These are phyloP conservation scores for Betta splendens DNA, from an alignment of 2,797 vertebrate species.

Conservation along the genomic window DNA sequence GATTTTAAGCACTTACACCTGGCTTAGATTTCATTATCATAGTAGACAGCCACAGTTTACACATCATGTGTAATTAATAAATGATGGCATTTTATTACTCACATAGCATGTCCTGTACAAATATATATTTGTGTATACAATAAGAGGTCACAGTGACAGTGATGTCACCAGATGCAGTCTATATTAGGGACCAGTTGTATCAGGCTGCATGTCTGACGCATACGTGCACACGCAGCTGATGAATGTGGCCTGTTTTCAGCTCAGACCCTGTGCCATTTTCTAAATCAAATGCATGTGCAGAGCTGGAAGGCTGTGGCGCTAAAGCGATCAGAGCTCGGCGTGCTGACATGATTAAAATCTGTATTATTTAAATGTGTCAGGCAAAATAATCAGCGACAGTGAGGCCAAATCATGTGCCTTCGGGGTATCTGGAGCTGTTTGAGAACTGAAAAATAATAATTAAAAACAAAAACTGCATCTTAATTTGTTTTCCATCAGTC, in stretches of 20 bases:
- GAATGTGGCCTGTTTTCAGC: slow-evolving; percentile 80
- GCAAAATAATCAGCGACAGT: slow-evolving; percentile 88
- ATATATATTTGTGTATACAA: no score
- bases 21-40: no score
- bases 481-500: slow-evolving; percentile 89
- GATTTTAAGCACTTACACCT: no score
- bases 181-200: background rate
- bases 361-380: slow-evolving; percentile 89
- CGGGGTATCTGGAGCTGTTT: slow-evolving; percentile 81
- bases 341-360: slow-evolving; percentile 93
- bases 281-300: slow-evolving; percentile 89
- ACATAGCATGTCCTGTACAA: background rate
- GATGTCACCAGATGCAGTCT: background rate
- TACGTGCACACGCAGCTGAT: slow-evolving; percentile 44
- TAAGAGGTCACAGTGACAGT: background rate
- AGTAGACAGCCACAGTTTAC: background rate
- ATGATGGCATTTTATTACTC: background rate
- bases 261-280: slow-evolving; percentile 81
- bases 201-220: slow-evolving; percentile 1
- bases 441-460: slow-evolving; percentile 87
- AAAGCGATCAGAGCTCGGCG: slow-evolving; percentile 89
- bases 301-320: slow-evolving; percentile 87
- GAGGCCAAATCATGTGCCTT: slow-evolving; percentile 84
- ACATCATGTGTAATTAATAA: background rate
- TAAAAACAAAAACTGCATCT: slow-evolving; percentile 87